phyloP scores from a whole-genome alignment of 2,797 vertebrate species.

The Novumbra hubbsi region DNA sequence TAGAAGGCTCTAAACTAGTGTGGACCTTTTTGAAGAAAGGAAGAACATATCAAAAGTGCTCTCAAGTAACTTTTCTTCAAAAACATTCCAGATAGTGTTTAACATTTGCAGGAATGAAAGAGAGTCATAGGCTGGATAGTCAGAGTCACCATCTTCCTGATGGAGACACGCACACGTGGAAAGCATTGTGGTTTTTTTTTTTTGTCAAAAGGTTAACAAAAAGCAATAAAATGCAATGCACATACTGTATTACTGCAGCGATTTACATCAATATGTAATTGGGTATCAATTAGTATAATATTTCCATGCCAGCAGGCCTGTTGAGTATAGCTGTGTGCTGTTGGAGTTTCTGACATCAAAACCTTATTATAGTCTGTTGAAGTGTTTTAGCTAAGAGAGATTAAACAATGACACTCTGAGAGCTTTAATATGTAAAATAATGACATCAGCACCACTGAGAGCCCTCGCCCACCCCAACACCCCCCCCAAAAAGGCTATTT shows the following conservation, averaged over 20 bases:
- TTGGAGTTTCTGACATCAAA: slow-evolving; percentile 2
- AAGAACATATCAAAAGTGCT: neutral
- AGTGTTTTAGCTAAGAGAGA: neutral
- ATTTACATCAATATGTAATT: slow-evolving; percentile 2
- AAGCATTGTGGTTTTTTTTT: neutral
- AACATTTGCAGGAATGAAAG: neutral
- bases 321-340: neutral
- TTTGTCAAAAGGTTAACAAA: slow-evolving; percentile 2
- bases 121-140: neutral
- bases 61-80: neutral
- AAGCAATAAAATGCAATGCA: neutral
- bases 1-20: neutral
- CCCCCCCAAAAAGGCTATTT: neutral
- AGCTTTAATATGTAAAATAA: slow-evolving; percentile 1
- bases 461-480: neutral
- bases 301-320: neutral
- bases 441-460: slow-evolving; percentile 11
- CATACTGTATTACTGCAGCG: neutral
- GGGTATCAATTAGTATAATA: neutral
- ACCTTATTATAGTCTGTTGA: neutral
- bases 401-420: neutral
- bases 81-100: neutral
- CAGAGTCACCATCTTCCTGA: neutral
- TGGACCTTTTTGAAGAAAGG: neutral
- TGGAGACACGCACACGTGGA: neutral